Base-by-base conservation (phyloP, 2,797 vertebrate species). In the Dicrostonyx torquatus region DNA sequence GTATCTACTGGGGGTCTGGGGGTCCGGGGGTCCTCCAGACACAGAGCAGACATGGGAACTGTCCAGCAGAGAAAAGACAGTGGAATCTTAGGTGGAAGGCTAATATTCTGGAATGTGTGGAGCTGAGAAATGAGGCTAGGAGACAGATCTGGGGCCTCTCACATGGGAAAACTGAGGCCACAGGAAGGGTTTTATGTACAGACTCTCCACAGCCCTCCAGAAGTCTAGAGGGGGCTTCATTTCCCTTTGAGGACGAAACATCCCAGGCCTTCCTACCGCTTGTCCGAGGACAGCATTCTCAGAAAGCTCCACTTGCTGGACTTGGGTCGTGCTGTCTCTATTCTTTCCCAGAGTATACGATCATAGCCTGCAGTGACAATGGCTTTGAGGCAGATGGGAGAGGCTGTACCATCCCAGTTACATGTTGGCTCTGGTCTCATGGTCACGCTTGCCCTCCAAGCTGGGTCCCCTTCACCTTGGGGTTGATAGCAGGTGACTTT, bases 381-480 rank as follows among this genome's bases (percentile, higher is more conserved):
- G 55, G 40, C 55, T 48, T n/a, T 2, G 40, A 24, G 70, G 70
- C 5, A 2, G 79, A 26, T n/a, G 43, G 76, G 10, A 40, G 5
- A 62, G 70, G 15, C 24, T 14, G 8, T 14, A 29, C 14, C 11
- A 2, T 11, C 55, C 22, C 9, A 0, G 58, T 0, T 15, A 77
- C 6, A 1, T 0, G 77, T 14, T 0, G 78, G 50, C 17, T 2
- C 62, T 14, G 22, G 43, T 18, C 13, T 24, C 14, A 31, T 9
- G 73, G 77, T 64, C 24, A 15, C 11, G 34, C 17, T 45, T 15
- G 29, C 53, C 75, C 20, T 77, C 58, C 15, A 50, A 34, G 68
- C 48, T 24, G 15, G 60, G 22, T 60, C 78, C 83, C 80, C 77
- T 64, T 43, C 37, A 45, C 62, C 70, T 40, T 58, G 53, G 64